phyloP scores from a whole-genome alignment of 2,888 invertebrate genomes.

The Leptinotarsa haldemani region DNA sequence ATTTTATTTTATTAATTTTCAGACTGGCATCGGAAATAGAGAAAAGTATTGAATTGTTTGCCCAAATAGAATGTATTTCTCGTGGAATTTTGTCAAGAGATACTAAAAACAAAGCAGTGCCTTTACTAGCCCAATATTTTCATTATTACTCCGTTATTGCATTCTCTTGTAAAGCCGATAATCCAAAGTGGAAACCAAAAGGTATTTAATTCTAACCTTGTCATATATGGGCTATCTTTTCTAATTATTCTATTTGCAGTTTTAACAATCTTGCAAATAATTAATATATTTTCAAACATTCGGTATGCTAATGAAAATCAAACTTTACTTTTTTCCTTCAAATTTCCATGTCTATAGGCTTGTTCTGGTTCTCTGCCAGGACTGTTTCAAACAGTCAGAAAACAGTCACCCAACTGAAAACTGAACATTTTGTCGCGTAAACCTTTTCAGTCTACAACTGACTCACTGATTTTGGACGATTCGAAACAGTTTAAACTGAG shows the following conservation, averaged over 20 bases:
- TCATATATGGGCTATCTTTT: background rate
- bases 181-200: slow-evolving; percentile 63
- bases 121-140: slow-evolving; percentile 66
- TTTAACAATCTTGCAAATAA: too few species aligned
- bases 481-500: too few species aligned
- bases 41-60: slow-evolving; percentile 65
- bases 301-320: too few species aligned
- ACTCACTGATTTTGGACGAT: too few species aligned
- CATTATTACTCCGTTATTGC: slow-evolving; percentile 69
- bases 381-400: too few species aligned
- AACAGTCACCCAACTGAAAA: too few species aligned
- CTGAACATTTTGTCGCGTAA: too few species aligned
- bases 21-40: slow-evolving; percentile 68
- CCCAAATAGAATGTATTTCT: slow-evolving; percentile 63
- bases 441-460: too few species aligned
- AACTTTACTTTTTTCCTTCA: too few species aligned
- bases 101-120: slow-evolving; percentile 64
- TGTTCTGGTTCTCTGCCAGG: too few species aligned
- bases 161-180: slow-evolving; percentile 61
- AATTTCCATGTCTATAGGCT: too few species aligned
- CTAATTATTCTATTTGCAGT: background rate
- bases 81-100: slow-evolving; percentile 57
- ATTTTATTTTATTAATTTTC: slow-evolving; percentile 34
- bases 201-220: slow-evolving; percentile 53
- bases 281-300: too few species aligned